A percentile compares a stretch with the other conserved stretches of the same genome.
Evolutionary conservation across 2,797 vertebrate species (phyloP).

Genomic region (Bradypus variegatus): DNA sequence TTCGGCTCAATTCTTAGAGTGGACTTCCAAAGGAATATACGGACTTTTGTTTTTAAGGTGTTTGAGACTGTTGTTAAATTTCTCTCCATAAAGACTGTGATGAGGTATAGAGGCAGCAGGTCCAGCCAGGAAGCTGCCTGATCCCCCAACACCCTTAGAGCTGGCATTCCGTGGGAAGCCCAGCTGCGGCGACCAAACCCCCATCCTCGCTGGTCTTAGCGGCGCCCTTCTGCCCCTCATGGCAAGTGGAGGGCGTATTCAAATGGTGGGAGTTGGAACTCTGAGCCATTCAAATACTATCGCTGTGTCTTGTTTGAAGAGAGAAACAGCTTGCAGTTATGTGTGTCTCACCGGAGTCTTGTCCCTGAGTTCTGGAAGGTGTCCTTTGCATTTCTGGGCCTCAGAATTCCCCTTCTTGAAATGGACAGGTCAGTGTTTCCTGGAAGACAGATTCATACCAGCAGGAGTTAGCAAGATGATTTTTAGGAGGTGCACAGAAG

Average conservation of each 20-base stretch:
- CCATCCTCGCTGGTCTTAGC: not conserved
- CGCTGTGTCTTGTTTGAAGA: not conserved
- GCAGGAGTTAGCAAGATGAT: not conserved
- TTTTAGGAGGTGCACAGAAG: not conserved
- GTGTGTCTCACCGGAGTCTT: not conserved
- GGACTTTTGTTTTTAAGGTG: not conserved
- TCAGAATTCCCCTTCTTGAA: not conserved
- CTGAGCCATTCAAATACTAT: not conserved
- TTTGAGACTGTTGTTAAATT: not conserved
- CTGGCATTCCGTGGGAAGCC: not conserved
- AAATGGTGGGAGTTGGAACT: not conserved
- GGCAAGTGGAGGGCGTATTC: not conserved
- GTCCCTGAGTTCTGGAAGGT: not conserved
- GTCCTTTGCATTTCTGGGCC: not conserved
- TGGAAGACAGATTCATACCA: not conserved
- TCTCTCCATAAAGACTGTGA: not conserved
- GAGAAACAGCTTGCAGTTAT: not conserved
- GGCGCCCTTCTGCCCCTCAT: not conserved
- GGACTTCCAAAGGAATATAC: not conserved
- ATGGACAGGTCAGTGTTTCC: not conserved
- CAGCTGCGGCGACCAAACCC: not conserved
- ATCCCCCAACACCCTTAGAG: not conserved
- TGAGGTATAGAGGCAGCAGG: not conserved
- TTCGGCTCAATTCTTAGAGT: not conserved
- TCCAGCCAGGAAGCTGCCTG: not conserved